Percentiles rank a stretch among this genome's conserved stretches.
These are phyloP conservation scores for Bursaphelenchus okinawaensis DNA, from an alignment of 2,888 invertebrate genomes.

Conservation along the genomic window DNA sequence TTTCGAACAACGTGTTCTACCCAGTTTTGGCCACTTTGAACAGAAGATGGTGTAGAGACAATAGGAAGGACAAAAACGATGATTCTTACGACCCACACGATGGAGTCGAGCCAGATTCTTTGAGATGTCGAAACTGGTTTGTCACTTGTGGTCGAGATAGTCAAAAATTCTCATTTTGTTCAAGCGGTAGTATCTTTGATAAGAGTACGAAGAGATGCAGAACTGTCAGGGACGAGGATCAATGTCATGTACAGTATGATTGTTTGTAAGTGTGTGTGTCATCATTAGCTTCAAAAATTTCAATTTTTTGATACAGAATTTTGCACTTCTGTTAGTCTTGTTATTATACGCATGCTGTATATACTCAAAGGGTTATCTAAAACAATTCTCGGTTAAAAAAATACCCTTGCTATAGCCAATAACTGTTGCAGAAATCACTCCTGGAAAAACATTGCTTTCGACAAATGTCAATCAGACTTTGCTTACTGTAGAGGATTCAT, in stretches of 20 bases:
- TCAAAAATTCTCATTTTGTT: slow-evolving; percentile 17
- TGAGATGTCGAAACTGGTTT: slow-evolving; percentile 8
- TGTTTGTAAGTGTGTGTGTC: background rate
- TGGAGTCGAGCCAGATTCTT: background rate
- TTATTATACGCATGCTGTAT: too few species aligned
- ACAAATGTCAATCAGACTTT: slow-evolving; percentile 23
- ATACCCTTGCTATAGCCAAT: too few species aligned
- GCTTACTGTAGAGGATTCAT: slow-evolving; percentile 25
- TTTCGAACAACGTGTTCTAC: background rate
- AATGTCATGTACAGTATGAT: slow-evolving; percentile 7
- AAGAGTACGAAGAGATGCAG: slow-evolving; percentile 10
- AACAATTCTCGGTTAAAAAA: too few species aligned
- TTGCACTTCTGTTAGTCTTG: too few species aligned
- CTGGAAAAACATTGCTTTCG: slow-evolving; percentile 25
- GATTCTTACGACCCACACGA: background rate
- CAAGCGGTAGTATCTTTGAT: slow-evolving; percentile 23
- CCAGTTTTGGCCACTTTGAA: background rate
- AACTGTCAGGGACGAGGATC: slow-evolving; percentile 14
- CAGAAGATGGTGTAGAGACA: background rate
- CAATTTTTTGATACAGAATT: too few species aligned
- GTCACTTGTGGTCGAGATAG: slow-evolving; percentile 13
- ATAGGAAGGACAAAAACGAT: background rate
- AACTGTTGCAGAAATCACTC: background rate
- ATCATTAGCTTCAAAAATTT: too few species aligned
- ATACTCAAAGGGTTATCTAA: too few species aligned